These are phyloP conservation scores for Eilema depressum DNA, from an alignment of 2,888 invertebrate species.

Conservation along the genomic window DNA sequence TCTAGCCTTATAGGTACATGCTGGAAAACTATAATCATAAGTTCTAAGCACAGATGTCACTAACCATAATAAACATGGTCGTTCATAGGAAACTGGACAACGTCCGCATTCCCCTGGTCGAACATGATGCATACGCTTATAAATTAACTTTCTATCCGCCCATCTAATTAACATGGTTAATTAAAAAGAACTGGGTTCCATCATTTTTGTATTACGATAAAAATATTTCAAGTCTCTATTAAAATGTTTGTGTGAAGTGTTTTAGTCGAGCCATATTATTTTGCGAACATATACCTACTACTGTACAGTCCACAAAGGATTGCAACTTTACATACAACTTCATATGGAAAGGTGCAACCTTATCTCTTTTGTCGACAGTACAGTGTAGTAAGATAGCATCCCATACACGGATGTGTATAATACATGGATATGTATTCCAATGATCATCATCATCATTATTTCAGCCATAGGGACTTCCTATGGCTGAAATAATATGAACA, in stretches of 20 bases:
- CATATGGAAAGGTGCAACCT: too few relatives aligned
- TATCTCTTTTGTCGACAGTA: too few relatives aligned
- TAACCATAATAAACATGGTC: constrained; percentile 33
- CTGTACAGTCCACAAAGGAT: too few relatives aligned
- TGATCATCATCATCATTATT: too few relatives aligned
- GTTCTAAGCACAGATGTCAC: constrained; percentile 32
- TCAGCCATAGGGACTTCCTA: too few relatives aligned
- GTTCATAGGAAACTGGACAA: constrained; percentile 31
- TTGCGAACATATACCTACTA: too few relatives aligned
- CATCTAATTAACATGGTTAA: constrained; percentile 55
- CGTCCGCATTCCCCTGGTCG: constrained; percentile 51
- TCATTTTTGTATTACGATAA: background rate
- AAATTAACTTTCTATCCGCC: constrained; percentile 60
- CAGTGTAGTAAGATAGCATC: too few relatives aligned
- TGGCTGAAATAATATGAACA: too few relatives aligned
- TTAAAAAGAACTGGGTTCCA: constrained; percentile 45
- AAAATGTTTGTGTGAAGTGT: background rate
- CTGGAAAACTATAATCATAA: constrained; percentile 10
- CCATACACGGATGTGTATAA: too few relatives aligned
- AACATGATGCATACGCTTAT: constrained; percentile 46
- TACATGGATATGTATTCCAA: too few relatives aligned
- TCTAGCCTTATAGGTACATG: background rate
- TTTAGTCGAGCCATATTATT: background rate
- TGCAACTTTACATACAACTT: too few relatives aligned
- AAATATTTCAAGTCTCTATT: background rate